phyloP scores from a whole-genome alignment of 53 echinoderm and acorn worm species.

The Antedon mediterranea region DNA sequence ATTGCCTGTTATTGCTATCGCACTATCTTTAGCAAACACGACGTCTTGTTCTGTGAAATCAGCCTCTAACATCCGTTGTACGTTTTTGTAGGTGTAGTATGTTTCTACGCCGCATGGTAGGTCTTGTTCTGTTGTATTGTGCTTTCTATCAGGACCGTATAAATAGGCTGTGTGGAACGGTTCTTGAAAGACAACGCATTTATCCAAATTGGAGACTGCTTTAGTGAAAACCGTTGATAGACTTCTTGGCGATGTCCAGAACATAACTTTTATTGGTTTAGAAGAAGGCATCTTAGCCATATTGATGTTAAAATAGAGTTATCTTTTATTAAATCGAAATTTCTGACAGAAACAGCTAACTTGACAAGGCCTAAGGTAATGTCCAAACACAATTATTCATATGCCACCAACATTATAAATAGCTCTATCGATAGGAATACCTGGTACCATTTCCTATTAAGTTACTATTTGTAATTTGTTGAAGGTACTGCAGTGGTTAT shows the following conservation, averaged over 20 bases:
- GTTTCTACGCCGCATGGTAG: background rate
- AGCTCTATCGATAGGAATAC: too few species aligned
- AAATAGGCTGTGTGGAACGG: background rate
- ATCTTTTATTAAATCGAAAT: too few species aligned
- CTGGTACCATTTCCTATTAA: too few species aligned
- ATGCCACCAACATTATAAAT: too few species aligned
- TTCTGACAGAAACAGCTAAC: too few species aligned
- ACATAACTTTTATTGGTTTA: background rate
- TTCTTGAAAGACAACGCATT: background rate
- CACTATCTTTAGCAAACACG: background rate
- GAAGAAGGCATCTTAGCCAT: background rate
- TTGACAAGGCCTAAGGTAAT: too few species aligned
- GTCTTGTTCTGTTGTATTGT: background rate
- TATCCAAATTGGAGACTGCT: background rate
- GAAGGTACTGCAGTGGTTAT: too few species aligned
- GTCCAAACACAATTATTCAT: too few species aligned
- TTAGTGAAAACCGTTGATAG: background rate
- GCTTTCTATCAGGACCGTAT: background rate
- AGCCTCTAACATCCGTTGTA: background rate
- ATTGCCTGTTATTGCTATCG: background rate
- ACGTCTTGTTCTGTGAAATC: background rate
- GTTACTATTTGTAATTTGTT: too few species aligned
- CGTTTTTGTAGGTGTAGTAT: background rate
- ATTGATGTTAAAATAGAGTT: too few species aligned
- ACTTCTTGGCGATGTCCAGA: background rate